Conservation (phyloP, 2,888 invertebrate genomes). For the Agonopterix alstromeriana region DNA sequence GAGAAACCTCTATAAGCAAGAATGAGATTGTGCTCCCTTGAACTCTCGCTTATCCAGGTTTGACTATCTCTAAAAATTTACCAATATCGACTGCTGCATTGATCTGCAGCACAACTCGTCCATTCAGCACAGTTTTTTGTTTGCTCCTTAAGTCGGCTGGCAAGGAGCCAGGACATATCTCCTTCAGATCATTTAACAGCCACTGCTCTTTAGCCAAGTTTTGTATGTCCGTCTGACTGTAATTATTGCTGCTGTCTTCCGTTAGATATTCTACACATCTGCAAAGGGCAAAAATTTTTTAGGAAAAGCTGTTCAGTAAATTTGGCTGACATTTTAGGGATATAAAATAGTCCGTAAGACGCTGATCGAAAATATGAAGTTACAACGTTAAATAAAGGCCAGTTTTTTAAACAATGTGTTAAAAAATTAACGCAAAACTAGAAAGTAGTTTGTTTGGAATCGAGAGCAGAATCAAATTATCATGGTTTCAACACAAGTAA, state of each 20-base stretch:
- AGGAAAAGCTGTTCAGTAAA: no score
- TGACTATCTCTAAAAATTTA: constrained; percentile 13
- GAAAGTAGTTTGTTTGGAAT: no score
- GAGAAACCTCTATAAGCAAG: no score
- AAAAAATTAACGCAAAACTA: no score
- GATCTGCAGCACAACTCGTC: constrained; percentile 79
- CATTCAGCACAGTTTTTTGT: constrained; percentile 63
- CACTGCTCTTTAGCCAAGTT: constrained; percentile 80
- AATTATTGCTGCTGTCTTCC: constrained; percentile 49
- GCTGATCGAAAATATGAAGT: no score
- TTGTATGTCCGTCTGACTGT: constrained; percentile 66
- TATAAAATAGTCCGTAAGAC: no score
- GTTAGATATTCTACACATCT: constrained; percentile 76
- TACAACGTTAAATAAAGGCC: no score
- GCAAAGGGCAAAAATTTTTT: background rate
- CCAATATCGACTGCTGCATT: constrained; percentile 79
- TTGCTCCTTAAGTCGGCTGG: constrained; percentile 72
- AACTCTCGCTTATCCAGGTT: no score
- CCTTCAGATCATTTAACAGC: constrained; percentile 79
- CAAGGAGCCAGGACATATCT: constrained; percentile 78
- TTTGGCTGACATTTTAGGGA: background rate
- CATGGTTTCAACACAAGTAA: no score
- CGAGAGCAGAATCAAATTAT: no score
- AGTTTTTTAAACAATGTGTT: no score
- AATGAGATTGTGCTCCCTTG: no score